phyloP scores from a whole-genome alignment of 2,113 vertebrate species.

The Eira barbara region DNA sequence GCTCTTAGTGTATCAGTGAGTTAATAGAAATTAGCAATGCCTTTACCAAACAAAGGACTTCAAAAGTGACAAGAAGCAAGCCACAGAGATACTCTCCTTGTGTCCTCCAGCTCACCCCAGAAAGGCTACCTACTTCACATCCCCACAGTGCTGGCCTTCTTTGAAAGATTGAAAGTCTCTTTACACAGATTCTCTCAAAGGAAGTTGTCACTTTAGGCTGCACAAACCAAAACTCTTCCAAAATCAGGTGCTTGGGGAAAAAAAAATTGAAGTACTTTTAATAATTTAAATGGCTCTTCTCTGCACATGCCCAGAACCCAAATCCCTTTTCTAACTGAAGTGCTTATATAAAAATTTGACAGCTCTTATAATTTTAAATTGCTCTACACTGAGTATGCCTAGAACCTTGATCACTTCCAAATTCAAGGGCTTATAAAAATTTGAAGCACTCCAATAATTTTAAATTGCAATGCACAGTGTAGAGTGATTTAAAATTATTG shows the following conservation, averaged over 20 bases:
- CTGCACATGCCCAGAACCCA: constrained; percentile 87
- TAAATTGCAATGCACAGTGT: constrained; percentile 90
- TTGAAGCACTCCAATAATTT: constrained; percentile 92
- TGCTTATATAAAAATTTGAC: constrained; percentile 93
- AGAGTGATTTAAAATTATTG: constrained; percentile 92
- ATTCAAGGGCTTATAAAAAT: constrained; percentile 93
- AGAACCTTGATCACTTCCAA: constrained; percentile 92
- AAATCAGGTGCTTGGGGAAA: constrained; percentile 86
- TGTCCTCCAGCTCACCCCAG: neutral
- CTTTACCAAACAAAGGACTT: neutral
- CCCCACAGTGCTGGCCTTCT: neutral
- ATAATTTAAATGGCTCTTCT: constrained; percentile 88
- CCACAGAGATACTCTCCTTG: neutral
- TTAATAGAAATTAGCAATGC: neutral
- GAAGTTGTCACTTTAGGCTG: constrained; percentile 83
- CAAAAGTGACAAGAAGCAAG: neutral
- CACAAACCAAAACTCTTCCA: constrained; percentile 83
- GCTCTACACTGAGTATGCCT: constrained; percentile 89
- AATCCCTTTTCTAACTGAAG: constrained; percentile 89
- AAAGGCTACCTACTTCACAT: neutral
- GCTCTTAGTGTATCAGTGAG: neutral
- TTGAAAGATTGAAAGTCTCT: constrained; percentile 74
- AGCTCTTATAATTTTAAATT: constrained; percentile 93
- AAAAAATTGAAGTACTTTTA: constrained; percentile 84
- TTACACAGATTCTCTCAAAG: constrained; percentile 78